A percentile compares a stretch with the other conserved stretches of the same genome.
Evolutionary conservation across 2,888 invertebrate genomes (phyloP).

Genomic region (Agrotis segetum): DNA sequence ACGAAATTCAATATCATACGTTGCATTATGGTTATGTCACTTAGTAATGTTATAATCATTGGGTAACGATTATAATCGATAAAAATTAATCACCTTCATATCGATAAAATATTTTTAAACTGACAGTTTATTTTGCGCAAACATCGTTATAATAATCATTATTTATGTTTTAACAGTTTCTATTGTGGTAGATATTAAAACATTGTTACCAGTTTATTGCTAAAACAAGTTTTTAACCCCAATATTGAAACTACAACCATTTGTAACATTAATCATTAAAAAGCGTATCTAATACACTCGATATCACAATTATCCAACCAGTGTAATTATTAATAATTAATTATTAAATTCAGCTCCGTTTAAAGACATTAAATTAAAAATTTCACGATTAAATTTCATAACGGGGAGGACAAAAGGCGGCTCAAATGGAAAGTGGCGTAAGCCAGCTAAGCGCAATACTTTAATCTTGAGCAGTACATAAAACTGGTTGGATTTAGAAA

Average conservation of each 20-base stretch:
- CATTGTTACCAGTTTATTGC: slow-evolving; percentile 40
- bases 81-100: slow-evolving; percentile 44
- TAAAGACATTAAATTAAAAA: slow-evolving; percentile 50
- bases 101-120: slow-evolving; percentile 52
- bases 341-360: slow-evolving; percentile 29
- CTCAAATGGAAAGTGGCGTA: slow-evolving; percentile 60
- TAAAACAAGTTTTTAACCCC: slow-evolving; percentile 17
- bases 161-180: slow-evolving; percentile 18
- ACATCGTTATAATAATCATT: slow-evolving; percentile 27
- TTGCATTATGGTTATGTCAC: slow-evolving; percentile 64
- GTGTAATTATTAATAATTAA: slow-evolving; percentile 26
- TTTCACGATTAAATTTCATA: slow-evolving; percentile 60
- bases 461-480: slow-evolving; percentile 42
- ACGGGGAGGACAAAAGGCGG: slow-evolving; percentile 55
- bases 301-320: slow-evolving; percentile 16
- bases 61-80: slow-evolving; percentile 53
- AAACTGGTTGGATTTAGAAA: slow-evolving; percentile 52
- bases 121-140: slow-evolving; percentile 57
- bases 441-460: slow-evolving; percentile 53
- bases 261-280: not conserved
- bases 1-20: slow-evolving; percentile 48
- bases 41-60: slow-evolving; percentile 62
- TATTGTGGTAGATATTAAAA: slow-evolving; percentile 32
- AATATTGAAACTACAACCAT: slow-evolving; percentile 26
- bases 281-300: slow-evolving; percentile 30